A percentile compares a stretch with the other conserved stretches of the same genome.
phyloP scores from a whole-genome alignment of 2,797 vertebrate species.

The Sebastes steindachneri region DNA sequence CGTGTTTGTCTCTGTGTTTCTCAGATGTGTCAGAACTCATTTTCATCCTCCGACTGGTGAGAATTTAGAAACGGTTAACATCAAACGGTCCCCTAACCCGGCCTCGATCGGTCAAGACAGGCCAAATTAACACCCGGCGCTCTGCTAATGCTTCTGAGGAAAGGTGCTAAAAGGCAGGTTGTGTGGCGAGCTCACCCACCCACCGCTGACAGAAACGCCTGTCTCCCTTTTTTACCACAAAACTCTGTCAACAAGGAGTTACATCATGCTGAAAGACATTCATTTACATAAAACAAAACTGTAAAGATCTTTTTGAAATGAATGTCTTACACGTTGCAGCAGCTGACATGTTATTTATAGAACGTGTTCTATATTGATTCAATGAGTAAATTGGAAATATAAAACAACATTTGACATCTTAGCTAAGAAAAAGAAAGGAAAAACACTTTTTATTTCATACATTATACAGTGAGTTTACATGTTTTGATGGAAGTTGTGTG shows the following conservation, averaged over 20 bases:
- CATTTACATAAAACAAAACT: not conserved
- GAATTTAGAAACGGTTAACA: constrained; percentile 42
- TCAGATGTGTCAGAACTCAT: constrained; percentile 26
- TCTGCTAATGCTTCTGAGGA: constrained; percentile 34
- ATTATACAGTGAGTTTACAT: not conserved
- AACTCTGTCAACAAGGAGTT: constrained; percentile 1
- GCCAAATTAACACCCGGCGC: constrained; percentile 60
- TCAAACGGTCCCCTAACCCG: constrained; percentile 38
- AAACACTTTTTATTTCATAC: not conserved
- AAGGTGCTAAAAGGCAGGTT: constrained; percentile 58
- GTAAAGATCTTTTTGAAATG: not conserved
- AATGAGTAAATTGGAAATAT: not conserved
- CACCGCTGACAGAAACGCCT: constrained; percentile 12
- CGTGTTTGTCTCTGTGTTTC: constrained; percentile 25
- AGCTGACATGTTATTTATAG: not conserved
- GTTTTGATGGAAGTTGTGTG: constrained; percentile 25
- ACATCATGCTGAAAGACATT: not conserved
- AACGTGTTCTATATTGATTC: not conserved
- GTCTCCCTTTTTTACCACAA: constrained; percentile 1
- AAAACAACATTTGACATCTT: constrained; percentile 3
- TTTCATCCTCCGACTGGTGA: constrained; percentile 26
- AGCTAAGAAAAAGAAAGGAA: not conserved
- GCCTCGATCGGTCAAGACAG: constrained; percentile 38
- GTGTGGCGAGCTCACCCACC: not conserved
- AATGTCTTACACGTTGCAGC: not conserved